A percentile compares a stretch with the other conserved stretches of the same genome.
These are phyloP conservation scores for Apoda limacodes DNA, from an alignment of 2,888 invertebrate genomes.

Conservation along the genomic window DNA sequence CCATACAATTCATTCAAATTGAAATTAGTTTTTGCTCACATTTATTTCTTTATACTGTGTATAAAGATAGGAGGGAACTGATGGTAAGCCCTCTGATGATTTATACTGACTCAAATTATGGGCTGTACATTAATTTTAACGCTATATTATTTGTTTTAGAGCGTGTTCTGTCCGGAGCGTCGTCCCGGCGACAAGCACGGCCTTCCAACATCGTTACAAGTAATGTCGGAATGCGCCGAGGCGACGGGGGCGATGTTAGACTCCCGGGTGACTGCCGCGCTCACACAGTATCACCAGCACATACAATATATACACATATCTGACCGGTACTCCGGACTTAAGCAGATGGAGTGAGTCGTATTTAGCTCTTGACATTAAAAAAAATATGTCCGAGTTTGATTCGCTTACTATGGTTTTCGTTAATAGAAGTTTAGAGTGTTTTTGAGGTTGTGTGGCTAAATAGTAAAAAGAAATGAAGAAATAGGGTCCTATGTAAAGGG, in stretches of 20 bases:
- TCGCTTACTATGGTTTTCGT: no score
- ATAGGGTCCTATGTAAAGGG: no score
- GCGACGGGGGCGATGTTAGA: conserved; percentile 88
- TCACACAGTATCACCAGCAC: conserved; percentile 83
- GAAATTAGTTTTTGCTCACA: not conserved
- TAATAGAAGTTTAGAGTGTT: no score
- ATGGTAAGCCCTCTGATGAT: no score
- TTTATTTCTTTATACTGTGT: not conserved
- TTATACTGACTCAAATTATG: no score
- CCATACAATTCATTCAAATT: not conserved
- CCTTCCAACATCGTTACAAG: conserved; percentile 76
- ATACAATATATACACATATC: conserved; percentile 98
- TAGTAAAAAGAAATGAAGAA: no score
- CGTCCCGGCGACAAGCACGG: conserved; percentile 85
- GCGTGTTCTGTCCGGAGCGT: conserved; percentile 86
- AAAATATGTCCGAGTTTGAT: no score
- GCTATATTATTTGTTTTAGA: conserved; percentile 63
- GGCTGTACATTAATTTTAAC: not conserved
- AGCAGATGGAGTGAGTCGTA: conserved; percentile 89
- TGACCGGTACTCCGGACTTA: conserved; percentile 93
- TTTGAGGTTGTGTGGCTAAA: no score
- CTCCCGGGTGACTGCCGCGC: conserved; percentile 78
- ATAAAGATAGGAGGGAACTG: no score
- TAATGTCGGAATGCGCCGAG: conserved; percentile 93
- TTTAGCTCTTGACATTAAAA: no score